These are phyloP conservation scores for Apamea monoglypha DNA, from an alignment of 2,888 invertebrate genomes.

Conservation along the genomic window DNA sequence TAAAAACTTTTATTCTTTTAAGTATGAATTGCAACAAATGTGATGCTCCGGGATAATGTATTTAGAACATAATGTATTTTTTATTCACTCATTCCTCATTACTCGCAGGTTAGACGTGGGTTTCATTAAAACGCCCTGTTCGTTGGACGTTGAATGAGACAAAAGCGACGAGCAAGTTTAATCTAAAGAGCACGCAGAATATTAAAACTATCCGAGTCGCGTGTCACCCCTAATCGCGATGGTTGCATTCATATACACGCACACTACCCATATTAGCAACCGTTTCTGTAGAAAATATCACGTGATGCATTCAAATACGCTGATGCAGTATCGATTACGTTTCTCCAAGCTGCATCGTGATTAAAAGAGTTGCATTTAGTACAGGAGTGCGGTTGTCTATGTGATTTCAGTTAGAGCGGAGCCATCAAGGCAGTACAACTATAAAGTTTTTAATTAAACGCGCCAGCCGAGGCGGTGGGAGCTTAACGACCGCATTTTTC, in stretches of 20 bases:
- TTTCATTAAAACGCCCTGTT: slow-evolving; percentile 66
- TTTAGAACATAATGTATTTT: slow-evolving; percentile 53
- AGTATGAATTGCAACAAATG: slow-evolving; percentile 26
- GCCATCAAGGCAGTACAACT: slow-evolving; percentile 79
- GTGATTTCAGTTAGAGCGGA: slow-evolving; percentile 71
- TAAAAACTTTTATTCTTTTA: slow-evolving; percentile 31
- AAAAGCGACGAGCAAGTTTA: slow-evolving; percentile 64
- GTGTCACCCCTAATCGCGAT: slow-evolving; percentile 69
- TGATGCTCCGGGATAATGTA: slow-evolving; percentile 32
- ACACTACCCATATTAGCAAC: slow-evolving; percentile 60
- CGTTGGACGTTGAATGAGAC: slow-evolving; percentile 62
- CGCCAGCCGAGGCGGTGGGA: slow-evolving; percentile 75
- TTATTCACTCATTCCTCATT: slow-evolving; percentile 54
- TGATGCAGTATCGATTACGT: slow-evolving; percentile 37
- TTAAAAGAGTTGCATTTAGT: slow-evolving; percentile 60
- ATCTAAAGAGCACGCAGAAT: slow-evolving; percentile 70
- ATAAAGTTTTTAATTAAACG: slow-evolving; percentile 88
- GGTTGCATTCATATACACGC: slow-evolving; percentile 65
- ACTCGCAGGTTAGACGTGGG: slow-evolving; percentile 55
- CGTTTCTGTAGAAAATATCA: slow-evolving; percentile 49
- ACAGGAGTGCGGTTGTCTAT: slow-evolving; percentile 65
- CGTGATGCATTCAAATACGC: slow-evolving; percentile 49
- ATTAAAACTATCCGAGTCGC: slow-evolving; percentile 69
- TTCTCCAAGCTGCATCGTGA: slow-evolving; percentile 36
- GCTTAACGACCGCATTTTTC: slow-evolving; percentile 88